Evolutionary conservation across 2,113 vertebrate species (phyloP).

Genomic region (Oxyruncus cristatus): DNA sequence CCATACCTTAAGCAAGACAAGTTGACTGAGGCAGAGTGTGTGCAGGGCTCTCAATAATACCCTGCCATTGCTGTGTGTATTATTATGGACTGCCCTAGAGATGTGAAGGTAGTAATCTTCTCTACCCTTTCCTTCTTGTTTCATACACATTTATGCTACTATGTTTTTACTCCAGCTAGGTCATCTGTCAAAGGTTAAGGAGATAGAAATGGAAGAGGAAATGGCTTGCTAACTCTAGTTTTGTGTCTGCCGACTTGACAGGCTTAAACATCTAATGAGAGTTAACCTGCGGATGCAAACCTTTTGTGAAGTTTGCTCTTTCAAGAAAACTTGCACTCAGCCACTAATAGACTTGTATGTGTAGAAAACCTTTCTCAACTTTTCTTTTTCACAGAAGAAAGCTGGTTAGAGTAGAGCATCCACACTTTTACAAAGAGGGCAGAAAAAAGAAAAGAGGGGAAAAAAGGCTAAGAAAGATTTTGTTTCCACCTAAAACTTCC

Average conservation of each 20-base stretch:
- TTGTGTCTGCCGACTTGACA: neutral
- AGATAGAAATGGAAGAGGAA: neutral
- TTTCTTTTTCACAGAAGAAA: neutral
- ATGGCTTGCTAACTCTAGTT: neutral
- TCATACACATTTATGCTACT: neutral
- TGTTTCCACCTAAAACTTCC: neutral
- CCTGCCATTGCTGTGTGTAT: fast-evolving
- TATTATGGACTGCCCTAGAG: neutral
- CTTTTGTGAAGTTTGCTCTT: neutral
- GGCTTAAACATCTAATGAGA: neutral
- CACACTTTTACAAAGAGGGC: neutral
- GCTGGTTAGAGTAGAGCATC: neutral
- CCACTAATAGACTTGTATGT: neutral
- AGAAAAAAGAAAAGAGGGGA: too few species aligned
- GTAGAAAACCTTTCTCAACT: neutral
- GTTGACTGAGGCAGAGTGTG: neutral
- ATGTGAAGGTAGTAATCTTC: fast-evolving
- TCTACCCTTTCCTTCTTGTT: neutral
- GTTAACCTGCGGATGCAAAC: neutral
- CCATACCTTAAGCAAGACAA: neutral
- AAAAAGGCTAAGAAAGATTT: neutral
- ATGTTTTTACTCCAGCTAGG: neutral
- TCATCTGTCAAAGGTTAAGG: neutral
- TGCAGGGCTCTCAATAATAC: neutral
- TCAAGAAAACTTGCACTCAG: neutral